Evolutionary conservation across 2,113 vertebrate genomes (phyloP), one percentile per base, ranked within the genome.

Genomic region (Abramis brama): DNA sequence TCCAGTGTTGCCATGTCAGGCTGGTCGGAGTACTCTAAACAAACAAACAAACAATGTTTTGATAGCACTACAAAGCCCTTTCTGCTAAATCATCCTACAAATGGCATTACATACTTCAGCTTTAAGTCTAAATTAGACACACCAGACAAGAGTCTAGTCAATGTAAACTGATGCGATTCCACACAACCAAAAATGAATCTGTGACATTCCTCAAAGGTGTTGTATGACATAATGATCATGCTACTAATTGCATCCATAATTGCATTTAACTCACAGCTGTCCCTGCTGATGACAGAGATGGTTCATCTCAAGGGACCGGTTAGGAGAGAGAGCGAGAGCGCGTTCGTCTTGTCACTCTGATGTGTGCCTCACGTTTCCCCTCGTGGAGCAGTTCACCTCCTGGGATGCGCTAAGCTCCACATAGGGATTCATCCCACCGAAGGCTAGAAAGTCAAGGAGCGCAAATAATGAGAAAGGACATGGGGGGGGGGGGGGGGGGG

Each of bases 371-470:
- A 52, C 70, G 15, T 52, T 71, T 86, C 85, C 79, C 75, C 64
- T 80, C 79, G 33, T 81, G 71, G 77, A 86, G 84, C 79, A 78
- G 84, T 71, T 88, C 76, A 71, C 86, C 79, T 81, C 68, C 80
- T 82, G 80, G 80, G 75, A 81, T 76, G 71, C 60, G 11, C 45
- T 86, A 86, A 83, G 84, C 85, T 80, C 68, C 84, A 84, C 75
- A 86, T 88, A 86, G 55, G 83, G 77, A 90, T 88, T 85, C 87
- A 88, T 60, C 45, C 60, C 75, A 84, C 66, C 73, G 62, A 71
- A 80, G 85, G 79, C 82, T 76, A 82, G 70, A 81, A 86, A 88
- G 76, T 90, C 87, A 89, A 86, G 86, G 47, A 82, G 81, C 77
- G 70, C 62, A 84, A 45, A 89, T 84, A 87, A 81, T 66, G 77